Evolutionary conservation across 1,140 invertebrate species (phyloP), one percentile per base, ranked within the genome.

Genomic region (Carposina sasakii): DNA sequence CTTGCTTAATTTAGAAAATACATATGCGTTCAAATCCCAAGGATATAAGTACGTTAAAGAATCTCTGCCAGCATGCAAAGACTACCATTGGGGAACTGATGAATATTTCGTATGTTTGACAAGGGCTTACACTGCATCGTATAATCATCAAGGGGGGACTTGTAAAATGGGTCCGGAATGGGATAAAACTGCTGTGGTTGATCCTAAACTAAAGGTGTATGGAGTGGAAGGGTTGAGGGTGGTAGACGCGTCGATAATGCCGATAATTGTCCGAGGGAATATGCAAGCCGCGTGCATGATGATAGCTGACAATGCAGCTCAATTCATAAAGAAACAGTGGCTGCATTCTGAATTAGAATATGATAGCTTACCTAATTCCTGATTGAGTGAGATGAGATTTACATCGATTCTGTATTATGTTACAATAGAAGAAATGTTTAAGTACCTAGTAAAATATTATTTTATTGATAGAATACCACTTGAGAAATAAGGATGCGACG

Each of bases 101-200:
- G 79, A 79, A 3, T 96, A 94, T 65, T 94, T 91, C 88, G 85
- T 87, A 17, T 96, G 94, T 73, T 89, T 90, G 42, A 86, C 88
- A 0, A 73, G 87, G 17, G 87, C 89, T 53, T 86, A 91, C 8
- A 93, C 92, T 0, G 88, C 91, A 76, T 93, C 93, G 0, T 91
- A 95, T 26, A 93, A 94, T 53, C 95, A 96, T 54, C 92, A 93
- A 79, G 91, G 90, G 1, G 91, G 94, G 6, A 93, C 91, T 0
- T 91, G 91, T 21, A 93, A 93, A 70, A 97, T 96, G 95, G 95
- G 94, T 0, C 88, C 89, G 0, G 48, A 66, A 5, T n/a, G n/a
- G n/a, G n/a, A n/a, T n/a, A n/a, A n/a, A n/a, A n/a, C n/a, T n/a
- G 81, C 64, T 0, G 92, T 93, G 1, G 88, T 92, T 0, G 90